Conservation (phyloP, 2,888 invertebrate species). For the Sminthurides aquaticus region DNA sequence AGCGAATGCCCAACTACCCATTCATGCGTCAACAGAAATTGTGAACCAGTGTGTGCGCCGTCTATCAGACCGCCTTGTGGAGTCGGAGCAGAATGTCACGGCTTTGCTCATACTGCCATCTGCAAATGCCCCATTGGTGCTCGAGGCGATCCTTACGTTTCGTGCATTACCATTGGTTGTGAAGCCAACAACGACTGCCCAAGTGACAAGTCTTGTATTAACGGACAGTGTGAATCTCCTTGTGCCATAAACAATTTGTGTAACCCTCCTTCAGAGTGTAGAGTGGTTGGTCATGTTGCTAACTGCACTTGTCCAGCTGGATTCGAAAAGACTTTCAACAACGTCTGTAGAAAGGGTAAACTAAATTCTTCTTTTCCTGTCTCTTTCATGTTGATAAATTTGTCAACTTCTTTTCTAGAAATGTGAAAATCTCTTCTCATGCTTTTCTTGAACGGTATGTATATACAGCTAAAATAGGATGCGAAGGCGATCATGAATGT, state of each 20-base stretch:
- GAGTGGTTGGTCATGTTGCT: constrained; percentile 70
- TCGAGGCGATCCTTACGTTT: constrained; percentile 45
- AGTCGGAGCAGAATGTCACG: constrained; percentile 44
- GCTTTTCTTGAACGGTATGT: background rate
- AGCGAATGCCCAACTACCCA: constrained; percentile 74
- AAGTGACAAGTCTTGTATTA: constrained; percentile 71
- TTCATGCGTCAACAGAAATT: constrained; percentile 72
- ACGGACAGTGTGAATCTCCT: constrained; percentile 76
- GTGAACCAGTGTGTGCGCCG: constrained; percentile 64
- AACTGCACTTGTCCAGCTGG: constrained; percentile 76
- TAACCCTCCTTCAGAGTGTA: constrained; percentile 62
- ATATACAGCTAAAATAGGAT: constrained; percentile 47
- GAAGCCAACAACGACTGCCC: constrained; percentile 81
- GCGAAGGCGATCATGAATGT: constrained; percentile 74
- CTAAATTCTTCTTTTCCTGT: background rate
- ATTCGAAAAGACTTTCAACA: constrained; percentile 53
- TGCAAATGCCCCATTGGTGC: constrained; percentile 46
- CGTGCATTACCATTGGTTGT: constrained; percentile 60
- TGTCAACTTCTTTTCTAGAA: background rate
- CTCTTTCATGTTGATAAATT: background rate
- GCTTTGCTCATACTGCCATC: constrained; percentile 44
- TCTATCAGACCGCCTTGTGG: constrained; percentile 45
- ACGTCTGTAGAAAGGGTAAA: constrained; percentile 38
- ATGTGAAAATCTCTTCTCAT: constrained; percentile 3
- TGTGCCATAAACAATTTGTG: constrained; percentile 71